Percentiles rank a stretch among this genome's conserved stretches.
These are phyloP conservation scores for Ostrea denselamellosa DNA, from an alignment of 1,140 invertebrate genomes.

Conservation along the genomic window DNA sequence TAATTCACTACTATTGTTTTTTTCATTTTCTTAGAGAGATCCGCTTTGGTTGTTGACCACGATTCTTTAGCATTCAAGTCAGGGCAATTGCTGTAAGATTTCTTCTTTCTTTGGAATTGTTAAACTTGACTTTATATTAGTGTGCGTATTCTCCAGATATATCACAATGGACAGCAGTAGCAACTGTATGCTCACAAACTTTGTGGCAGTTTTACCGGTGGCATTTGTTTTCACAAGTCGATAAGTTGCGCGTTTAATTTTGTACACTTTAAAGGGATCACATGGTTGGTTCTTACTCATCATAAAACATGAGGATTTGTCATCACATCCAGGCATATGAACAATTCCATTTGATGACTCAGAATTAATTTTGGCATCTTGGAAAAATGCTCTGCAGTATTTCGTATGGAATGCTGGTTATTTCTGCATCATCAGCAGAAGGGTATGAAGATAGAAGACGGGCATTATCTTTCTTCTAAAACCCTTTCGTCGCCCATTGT, in stretches of 20 bases:
- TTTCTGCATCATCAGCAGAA: not conserved
- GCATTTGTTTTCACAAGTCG: not conserved
- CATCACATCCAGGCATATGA: constrained; percentile 1
- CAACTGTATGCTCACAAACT: not conserved
- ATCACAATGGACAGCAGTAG: not conserved
- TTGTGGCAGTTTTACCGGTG: not conserved
- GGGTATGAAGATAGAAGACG: not conserved
- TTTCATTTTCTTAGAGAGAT: not conserved
- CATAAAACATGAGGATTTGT: not conserved
- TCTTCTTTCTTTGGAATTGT: not conserved
- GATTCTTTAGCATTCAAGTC: not conserved
- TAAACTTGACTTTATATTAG: not conserved
- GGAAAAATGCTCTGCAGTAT: not conserved
- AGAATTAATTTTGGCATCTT: not conserved
- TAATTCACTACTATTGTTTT: not conserved
- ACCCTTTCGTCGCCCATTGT: not conserved
- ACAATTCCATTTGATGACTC: not conserved
- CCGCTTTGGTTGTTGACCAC: not conserved
- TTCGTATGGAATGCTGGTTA: not conserved
- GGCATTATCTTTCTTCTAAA: not conserved
- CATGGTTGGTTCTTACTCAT: not conserved
- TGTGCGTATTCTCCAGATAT: no score
- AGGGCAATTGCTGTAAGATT: not conserved
- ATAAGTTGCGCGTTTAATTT: not conserved
- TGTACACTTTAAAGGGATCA: not conserved